Evolutionary conservation across 53 echinoderm and acorn worm species (phyloP), one percentile per base, ranked within the genome.

Genomic region (Mesocentrotus franciscanus): DNA sequence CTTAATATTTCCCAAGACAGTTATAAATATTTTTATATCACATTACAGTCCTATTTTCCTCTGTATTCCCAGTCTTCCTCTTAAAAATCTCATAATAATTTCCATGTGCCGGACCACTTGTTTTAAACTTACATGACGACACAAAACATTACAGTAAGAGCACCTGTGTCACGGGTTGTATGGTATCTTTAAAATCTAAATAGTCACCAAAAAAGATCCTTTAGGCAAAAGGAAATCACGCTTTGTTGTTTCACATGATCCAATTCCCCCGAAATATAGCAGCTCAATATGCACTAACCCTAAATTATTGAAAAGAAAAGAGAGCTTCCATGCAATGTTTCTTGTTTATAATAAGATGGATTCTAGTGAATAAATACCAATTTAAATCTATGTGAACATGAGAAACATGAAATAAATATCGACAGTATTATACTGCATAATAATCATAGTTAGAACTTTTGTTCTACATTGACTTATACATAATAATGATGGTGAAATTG

Each of bases 151-250:
- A 72, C 36, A 39, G 42, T 3, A 9, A 8, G 81, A 10, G 81
- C 39, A 81, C 81, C 42, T 81, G 81, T 64, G 64, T 81, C 81
- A 81, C 81, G 20, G 18, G 81, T 36, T 18, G 17, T 39, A 81
- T 81, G 42, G 39, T 79, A 81, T 81, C 81, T 33, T 81, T 17
- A 42, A 30, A 81, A 81, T 81, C 78, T 78, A 26, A 20, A 72
- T 49, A 42, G 42, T 18, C 76, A n/a, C 0, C 18, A 81, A 8
- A 42, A 81, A 79, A 42, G 0, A 36, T 39, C 81, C 81, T 81
- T 12, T 2, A 42, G 81, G 81, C 42, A 81, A 35, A 8, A 36
- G 81, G 81, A 81, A 42, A 81, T 81, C 42, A 81, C 81, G 39
- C 36, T 81, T 12, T 81, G 81, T 81, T 42, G 64, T 33, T 78